Conservation (phyloP, 2,113 vertebrate genomes). For the Hypanus sabinus region DNA sequence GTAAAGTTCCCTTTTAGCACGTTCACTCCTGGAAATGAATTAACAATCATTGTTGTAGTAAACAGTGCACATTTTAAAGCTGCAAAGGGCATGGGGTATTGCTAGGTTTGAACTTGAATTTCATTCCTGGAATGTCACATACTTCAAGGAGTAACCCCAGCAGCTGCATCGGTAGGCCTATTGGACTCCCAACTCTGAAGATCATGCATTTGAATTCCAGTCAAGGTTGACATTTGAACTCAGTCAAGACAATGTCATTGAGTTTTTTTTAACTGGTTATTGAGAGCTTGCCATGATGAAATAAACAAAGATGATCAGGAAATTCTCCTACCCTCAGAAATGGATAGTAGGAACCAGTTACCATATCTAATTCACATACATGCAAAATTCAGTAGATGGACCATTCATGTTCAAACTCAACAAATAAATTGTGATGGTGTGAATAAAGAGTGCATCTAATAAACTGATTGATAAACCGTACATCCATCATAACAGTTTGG, state of each 20-base stretch:
- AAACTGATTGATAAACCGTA: not conserved
- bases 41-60: not conserved
- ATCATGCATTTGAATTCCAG: not conserved
- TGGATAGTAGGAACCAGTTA: not conserved
- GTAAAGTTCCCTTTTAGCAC: not conserved
- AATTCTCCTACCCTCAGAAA: not conserved
- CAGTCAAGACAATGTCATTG: not conserved
- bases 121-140: not conserved
- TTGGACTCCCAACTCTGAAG: constrained; percentile 4
- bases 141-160: not conserved
- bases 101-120: not conserved
- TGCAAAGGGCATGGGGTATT: not conserved
- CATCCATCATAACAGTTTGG: not conserved
- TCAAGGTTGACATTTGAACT: not conserved
- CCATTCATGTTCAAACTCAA: not conserved
- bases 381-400: not conserved
- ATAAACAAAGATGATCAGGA: not conserved
- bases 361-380: not conserved
- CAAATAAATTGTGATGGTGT: not conserved
- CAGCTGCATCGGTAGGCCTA: not conserved
- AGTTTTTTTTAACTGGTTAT: not conserved
- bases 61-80: not conserved
- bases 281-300: not conserved
- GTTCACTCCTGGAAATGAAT: not conserved
- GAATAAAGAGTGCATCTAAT: not conserved